Base-by-base conservation (phyloP, 2,113 vertebrate genomes). In the Aptenodytes patagonicus region DNA sequence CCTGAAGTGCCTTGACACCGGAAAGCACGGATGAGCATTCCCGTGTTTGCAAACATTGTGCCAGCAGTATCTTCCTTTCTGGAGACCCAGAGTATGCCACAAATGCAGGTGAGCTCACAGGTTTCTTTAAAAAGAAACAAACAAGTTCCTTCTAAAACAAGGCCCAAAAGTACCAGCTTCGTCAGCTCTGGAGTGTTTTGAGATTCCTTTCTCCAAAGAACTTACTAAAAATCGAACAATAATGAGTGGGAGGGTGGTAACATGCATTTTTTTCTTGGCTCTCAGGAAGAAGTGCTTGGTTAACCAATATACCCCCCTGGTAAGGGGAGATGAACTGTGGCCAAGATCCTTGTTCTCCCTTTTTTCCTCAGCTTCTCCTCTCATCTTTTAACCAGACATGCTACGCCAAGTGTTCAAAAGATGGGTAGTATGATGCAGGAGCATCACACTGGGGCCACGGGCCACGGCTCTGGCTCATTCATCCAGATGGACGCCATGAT, bases 1-100 rank as follows among this genome's bases (percentile, higher is more conserved):
- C 17, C 16, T n/a, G 34, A 92, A 79, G 8, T 42, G 11, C 29
- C 29, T 60, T 2, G 0, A 72, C 12, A 77, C 4, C 7, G 7
- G 14, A 80, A 18, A 83, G 34, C 1, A 2, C 0, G 4, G 13
- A 69, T 10, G 26, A 83, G 15, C 6, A 0, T 61, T 86, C 18
- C 49, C 3, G 0, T 12, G 6, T 55, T 65, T 61, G 40, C 8
- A 72, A 68, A 76, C 32, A 51, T n/a, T 3, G 13, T 20, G 24
- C 17, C 9, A 68, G 42, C 0, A 0, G 11, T 7, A 54, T 8
- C 22, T 55, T 80, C 25, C 52, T 68, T 83, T 92, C n/a, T 69
- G 32, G 32, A 90, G 19, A 77, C 4, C 3, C 13, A n/a, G 32
- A 89, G 20, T 7, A 47, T 2, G 8, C 8, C 65, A 66, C 25